These are phyloP conservation scores for Ceyx cyanopectus DNA, from an alignment of 2,113 vertebrate species.

Conservation along the genomic window DNA sequence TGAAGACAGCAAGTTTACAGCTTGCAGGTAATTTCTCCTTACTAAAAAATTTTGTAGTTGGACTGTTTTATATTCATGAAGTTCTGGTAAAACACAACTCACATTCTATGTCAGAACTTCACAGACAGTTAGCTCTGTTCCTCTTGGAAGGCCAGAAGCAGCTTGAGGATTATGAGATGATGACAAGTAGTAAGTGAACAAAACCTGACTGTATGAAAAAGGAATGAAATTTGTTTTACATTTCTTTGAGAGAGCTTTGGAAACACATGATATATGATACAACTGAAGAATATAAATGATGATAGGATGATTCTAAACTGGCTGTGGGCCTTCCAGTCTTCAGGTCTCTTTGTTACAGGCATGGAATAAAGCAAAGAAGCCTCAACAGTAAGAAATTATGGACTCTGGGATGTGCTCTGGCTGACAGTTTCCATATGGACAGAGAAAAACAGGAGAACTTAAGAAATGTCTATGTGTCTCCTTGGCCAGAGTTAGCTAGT, in stretches of 20 bases:
- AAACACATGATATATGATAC: not conserved
- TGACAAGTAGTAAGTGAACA: not conserved
- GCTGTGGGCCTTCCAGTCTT: not conserved
- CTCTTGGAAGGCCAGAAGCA: not conserved
- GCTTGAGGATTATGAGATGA: not conserved
- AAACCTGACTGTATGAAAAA: not conserved
- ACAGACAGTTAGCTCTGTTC: not conserved
- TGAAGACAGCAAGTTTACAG: not conserved
- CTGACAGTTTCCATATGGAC: not conserved
- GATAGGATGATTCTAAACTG: not conserved
- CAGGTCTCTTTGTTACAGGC: not conserved
- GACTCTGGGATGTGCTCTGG: not conserved
- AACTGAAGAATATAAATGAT: not conserved
- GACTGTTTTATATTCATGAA: not conserved
- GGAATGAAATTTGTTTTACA: not conserved
- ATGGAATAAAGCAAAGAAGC: not conserved
- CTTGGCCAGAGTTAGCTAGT: not conserved
- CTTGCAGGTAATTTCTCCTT: not conserved
- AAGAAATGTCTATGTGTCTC: accelerated
- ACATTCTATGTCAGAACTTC: not conserved
- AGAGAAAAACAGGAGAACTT: not conserved
- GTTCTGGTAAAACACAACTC: not conserved
- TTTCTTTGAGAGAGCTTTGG: not conserved
- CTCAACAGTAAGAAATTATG: not conserved
- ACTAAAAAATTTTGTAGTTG: not conserved